Conservation (phyloP, 2,113 vertebrate species). For the Corythaixoides concolor region DNA sequence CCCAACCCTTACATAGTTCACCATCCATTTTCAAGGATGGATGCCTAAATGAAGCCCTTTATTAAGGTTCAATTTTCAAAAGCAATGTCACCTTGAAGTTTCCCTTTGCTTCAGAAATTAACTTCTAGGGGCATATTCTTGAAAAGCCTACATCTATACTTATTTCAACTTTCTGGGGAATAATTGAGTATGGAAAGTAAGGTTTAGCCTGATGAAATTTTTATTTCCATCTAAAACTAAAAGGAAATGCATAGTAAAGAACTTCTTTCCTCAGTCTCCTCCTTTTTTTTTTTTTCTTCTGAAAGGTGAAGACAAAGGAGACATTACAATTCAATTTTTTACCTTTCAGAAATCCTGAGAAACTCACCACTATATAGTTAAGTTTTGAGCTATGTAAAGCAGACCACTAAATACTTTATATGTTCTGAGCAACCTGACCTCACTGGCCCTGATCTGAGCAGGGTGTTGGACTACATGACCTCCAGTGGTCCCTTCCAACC, state of each 20-base stretch:
- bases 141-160: constrained; percentile 31
- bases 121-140: constrained; percentile 1
- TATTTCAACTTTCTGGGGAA: constrained; percentile 31
- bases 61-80: constrained; percentile 19
- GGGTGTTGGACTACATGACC: not conserved
- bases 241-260: constrained; percentile 22
- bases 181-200: constrained; percentile 40
- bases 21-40: constrained; percentile 31
- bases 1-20: not conserved
- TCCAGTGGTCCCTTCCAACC: not conserved
- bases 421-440: not conserved
- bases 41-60: constrained; percentile 26
- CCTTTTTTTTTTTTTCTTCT: not conserved
- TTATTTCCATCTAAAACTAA: constrained; percentile 44
- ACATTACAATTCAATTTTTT: not conserved
- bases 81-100: constrained; percentile 21
- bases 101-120: constrained; percentile 26
- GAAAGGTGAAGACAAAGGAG: not conserved
- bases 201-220: constrained; percentile 44
- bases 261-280: not conserved
- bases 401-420: not conserved
- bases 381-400: not conserved
- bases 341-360: not conserved
- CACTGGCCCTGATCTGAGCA: not conserved
- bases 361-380: not conserved